A percentile compares a stretch with the other conserved stretches of the same genome.
These are phyloP conservation scores for Meandrina meandrites DNA, from an alignment of 92 coral and sea anemone genomes.

Conservation along the genomic window DNA sequence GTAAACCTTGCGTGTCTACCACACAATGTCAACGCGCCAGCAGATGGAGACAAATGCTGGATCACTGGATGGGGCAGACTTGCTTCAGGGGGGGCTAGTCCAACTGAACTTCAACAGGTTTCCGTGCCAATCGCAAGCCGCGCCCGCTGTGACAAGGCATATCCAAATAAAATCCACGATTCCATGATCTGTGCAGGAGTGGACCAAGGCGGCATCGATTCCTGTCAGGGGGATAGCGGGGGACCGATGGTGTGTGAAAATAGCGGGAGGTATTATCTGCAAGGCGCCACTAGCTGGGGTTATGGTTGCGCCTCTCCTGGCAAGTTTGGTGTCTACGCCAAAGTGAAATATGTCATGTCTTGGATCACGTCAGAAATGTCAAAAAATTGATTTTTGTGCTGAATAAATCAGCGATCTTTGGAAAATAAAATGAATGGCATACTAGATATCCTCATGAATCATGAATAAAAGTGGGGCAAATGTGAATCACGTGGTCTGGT, in stretches of 20 bases:
- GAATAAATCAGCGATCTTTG: not conserved
- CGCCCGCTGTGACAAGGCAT: constrained; percentile 58
- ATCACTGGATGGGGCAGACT: constrained; percentile 82
- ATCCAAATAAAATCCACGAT: constrained; percentile 56
- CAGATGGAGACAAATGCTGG: constrained; percentile 63
- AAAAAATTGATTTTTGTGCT: not conserved
- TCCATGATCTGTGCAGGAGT: constrained; percentile 87
- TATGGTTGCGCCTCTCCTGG: constrained; percentile 67
- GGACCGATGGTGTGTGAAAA: constrained; percentile 82
- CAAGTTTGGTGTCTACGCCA: constrained; percentile 74
- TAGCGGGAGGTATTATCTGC: constrained; percentile 62
- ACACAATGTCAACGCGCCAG: constrained; percentile 52
- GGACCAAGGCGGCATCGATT: constrained; percentile 74
- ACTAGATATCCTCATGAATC: not conserved
- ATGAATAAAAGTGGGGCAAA: constrained; percentile 9
- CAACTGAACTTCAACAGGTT: constrained; percentile 64
- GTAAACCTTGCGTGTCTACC: constrained; percentile 82
- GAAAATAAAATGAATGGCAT: not conserved
- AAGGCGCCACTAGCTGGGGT: constrained; percentile 77
- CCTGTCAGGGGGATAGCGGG: constrained; percentile 83
- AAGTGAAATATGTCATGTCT: constrained; percentile 40
- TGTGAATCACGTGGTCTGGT: not conserved
- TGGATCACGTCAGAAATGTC: constrained; percentile 27
- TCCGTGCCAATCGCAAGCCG: constrained; percentile 72
- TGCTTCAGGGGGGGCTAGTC: constrained; percentile 65